These are phyloP conservation scores for Portunus trituberculatus DNA, from an alignment of 1,140 invertebrate species.

Conservation along the genomic window DNA sequence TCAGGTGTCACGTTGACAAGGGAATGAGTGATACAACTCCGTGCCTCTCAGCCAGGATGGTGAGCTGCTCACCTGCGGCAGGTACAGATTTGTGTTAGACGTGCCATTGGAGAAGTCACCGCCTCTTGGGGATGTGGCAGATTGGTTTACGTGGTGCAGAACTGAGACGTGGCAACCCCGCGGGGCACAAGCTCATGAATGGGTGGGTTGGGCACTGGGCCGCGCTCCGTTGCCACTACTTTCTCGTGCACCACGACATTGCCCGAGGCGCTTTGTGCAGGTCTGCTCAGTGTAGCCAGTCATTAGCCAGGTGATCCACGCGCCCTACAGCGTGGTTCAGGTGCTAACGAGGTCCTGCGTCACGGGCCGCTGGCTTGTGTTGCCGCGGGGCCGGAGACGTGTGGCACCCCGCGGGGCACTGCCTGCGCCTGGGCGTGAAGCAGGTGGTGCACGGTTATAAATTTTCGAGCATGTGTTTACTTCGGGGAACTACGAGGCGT, in stretches of 20 bases:
- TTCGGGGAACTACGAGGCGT: conserved; percentile 27
- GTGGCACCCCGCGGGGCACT: conserved; percentile 39
- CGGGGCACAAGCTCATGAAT: conserved; percentile 65
- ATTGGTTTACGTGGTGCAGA: not conserved
- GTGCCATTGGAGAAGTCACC: not conserved
- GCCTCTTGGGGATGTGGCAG: not conserved
- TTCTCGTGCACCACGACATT: not conserved
- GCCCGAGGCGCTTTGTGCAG: not conserved
- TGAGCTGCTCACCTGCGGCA: not conserved
- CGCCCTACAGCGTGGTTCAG: not conserved
- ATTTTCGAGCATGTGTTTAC: not conserved
- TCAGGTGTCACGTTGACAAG: not conserved
- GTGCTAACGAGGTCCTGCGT: not conserved
- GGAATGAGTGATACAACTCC: not conserved
- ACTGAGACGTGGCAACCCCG: conserved; percentile 55
- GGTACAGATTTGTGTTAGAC: not conserved
- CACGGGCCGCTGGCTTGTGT: not conserved
- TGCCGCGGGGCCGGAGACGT: not conserved
- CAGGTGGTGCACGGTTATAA: conserved; percentile 18
- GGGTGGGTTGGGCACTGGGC: conserved; percentile 60
- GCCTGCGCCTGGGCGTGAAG: conserved; percentile 5
- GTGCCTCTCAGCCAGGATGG: not conserved
- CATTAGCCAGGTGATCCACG: not conserved
- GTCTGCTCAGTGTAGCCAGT: not conserved
- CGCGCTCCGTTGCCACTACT: not conserved